A percentile compares a stretch with the other conserved stretches of the same genome.
These are phyloP conservation scores for Scartelaos histophorus DNA, from an alignment of 2,113 vertebrate genomes.

Conservation along the genomic window DNA sequence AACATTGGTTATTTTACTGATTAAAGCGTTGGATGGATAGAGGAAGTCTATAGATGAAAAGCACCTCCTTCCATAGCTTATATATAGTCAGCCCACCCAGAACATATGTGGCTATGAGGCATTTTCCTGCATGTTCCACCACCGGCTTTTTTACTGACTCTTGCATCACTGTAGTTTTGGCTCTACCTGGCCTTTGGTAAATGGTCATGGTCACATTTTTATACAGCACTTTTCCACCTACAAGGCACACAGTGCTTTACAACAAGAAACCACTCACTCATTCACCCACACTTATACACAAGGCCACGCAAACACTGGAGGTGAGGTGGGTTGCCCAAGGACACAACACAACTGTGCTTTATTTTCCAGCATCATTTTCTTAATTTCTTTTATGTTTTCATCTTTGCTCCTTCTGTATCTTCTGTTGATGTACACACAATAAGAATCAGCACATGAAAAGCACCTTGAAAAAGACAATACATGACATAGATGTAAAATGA, in stretches of 20 bases:
- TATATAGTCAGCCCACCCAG: not conserved
- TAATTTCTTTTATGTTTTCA: not conserved
- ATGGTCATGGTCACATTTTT: no score
- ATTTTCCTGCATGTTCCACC: not conserved
- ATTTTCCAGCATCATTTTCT: not conserved
- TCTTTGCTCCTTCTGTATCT: not conserved
- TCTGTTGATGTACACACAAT: not conserved
- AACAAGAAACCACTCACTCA: no score
- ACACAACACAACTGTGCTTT: no score
- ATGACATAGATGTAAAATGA: no score
- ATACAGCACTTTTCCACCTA: no score
- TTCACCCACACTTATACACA: no score
- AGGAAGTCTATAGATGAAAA: slow-evolving; percentile 5
- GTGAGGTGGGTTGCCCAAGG: no score
- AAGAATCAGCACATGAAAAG: not conserved
- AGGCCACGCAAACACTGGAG: no score
- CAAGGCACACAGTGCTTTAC: no score
- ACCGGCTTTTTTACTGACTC: not conserved
- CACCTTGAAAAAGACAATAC: not conserved
- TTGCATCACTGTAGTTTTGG: not conserved
- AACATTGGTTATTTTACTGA: slow-evolving; percentile 14
- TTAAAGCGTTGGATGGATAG: slow-evolving; percentile 18
- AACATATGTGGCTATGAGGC: not conserved
- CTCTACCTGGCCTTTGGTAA: no score
- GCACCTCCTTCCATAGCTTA: not conserved